Percentiles rank a stretch among this genome's conserved stretches.
Evolutionary conservation across 2,888 invertebrate species (phyloP).

Genomic region (Allygus modestus): DNA sequence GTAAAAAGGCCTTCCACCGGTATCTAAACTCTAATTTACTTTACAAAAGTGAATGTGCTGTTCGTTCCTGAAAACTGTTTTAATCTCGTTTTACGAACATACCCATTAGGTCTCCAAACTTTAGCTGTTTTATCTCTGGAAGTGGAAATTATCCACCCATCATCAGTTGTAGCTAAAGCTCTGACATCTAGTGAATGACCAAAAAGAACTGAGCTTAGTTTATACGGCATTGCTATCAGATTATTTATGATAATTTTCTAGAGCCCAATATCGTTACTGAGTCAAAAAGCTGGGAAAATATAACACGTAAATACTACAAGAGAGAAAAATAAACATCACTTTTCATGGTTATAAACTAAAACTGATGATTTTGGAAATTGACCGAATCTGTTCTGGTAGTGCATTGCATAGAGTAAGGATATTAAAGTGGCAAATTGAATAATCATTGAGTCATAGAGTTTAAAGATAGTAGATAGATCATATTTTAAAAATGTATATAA

Average conservation of each 20-base stretch:
- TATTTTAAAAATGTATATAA: too few relatives aligned
- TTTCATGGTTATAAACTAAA: neutral
- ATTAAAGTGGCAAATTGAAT: too few relatives aligned
- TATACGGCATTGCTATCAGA: slow-evolving; percentile 76
- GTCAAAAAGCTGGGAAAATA: neutral
- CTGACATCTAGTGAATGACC: slow-evolving; percentile 94
- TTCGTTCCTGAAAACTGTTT: too few relatives aligned
- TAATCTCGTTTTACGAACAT: slow-evolving; percentile 70
- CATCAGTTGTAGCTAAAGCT: slow-evolving; percentile 81
- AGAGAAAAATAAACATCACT: neutral
- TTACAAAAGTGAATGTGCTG: too few relatives aligned
- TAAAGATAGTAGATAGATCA: too few relatives aligned
- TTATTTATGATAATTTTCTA: neutral
- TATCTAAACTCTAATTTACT: too few relatives aligned
- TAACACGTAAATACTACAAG: neutral
- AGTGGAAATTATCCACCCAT: slow-evolving; percentile 88
- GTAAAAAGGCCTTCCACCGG: too few relatives aligned
- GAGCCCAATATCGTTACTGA: too few relatives aligned
- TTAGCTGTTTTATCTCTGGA: slow-evolving; percentile 93
- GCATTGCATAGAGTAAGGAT: neutral
- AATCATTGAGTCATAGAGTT: too few relatives aligned
- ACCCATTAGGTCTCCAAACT: slow-evolving; percentile 90
- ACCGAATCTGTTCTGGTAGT: neutral
- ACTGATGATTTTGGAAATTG: neutral
- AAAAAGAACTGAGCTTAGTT: slow-evolving; percentile 85